These are phyloP conservation scores for Dynastes tityus DNA, from an alignment of 2,888 invertebrate genomes.

Conservation along the genomic window DNA sequence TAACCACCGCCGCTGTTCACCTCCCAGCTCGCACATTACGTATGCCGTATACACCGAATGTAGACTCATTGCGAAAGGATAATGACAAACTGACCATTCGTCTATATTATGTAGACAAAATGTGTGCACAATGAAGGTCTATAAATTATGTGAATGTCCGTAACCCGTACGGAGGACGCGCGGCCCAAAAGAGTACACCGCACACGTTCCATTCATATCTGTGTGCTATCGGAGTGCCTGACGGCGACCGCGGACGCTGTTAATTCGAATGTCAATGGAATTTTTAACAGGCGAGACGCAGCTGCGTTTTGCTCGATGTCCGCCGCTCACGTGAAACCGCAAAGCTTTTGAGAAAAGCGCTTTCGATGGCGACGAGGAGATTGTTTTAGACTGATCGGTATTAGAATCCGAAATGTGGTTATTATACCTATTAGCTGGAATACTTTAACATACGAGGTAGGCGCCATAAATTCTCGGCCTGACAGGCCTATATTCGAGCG, in stretches of 20 bases:
- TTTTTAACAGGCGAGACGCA: slow-evolving; percentile 27
- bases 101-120: slow-evolving; percentile 34
- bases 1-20: not conserved
- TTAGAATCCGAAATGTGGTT: no score
- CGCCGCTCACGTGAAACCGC: not conserved
- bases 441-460: no score
- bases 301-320: not conserved
- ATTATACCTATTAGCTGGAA: no score
- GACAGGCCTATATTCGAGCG: no score
- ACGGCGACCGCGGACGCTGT: slow-evolving; percentile 21
- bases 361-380: not conserved
- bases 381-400: no score
- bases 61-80: slow-evolving; percentile 20
- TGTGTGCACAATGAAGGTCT: slow-evolving; percentile 21
- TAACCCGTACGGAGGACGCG: slow-evolving; percentile 7
- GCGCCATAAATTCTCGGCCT: no score
- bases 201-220: slow-evolving; percentile 40
- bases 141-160: slow-evolving; percentile 14
- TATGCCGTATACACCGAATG: not conserved
- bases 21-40: not conserved
- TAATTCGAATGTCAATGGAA: slow-evolving; percentile 40
- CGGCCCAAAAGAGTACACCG: not conserved
- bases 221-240: slow-evolving; percentile 7
- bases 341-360: not conserved
- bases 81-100: slow-evolving; percentile 20